Evolutionary conservation across 1,140 invertebrate species (phyloP).

Genomic region (Lucilia sericata): DNA sequence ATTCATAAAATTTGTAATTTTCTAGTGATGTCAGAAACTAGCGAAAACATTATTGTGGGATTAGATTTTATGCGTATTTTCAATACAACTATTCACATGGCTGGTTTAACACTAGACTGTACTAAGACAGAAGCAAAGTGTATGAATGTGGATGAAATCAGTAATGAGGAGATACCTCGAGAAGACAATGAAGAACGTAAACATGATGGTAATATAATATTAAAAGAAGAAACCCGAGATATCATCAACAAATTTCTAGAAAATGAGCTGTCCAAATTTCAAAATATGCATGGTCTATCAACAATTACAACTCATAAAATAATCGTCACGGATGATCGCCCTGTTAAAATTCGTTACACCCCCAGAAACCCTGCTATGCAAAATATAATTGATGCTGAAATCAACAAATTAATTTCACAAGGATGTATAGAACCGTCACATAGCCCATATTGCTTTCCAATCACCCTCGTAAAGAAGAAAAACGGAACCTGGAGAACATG

Average conservation of each 20-base stretch:
- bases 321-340: neutral
- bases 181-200: too few relatives aligned
- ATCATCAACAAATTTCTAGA: neutral
- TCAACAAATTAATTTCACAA: neutral
- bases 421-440: neutral
- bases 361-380: neutral
- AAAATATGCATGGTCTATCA: neutral
- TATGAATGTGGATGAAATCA: too few relatives aligned
- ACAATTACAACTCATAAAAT: neutral
- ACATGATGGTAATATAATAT: too few relatives aligned
- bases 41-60: too few relatives aligned
- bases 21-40: too few relatives aligned
- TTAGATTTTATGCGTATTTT: too few relatives aligned
- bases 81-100: too few relatives aligned
- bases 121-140: too few relatives aligned
- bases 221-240: too few relatives aligned
- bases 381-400: neutral
- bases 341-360: neutral
- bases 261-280: neutral
- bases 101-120: too few relatives aligned
- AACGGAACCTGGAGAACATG: neutral
- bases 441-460: neutral
- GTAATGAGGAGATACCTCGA: too few relatives aligned
- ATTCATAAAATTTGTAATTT: too few relatives aligned
- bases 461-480: neutral